Percentiles rank a stretch among this genome's conserved stretches.
Conservation (phyloP, 2,888 invertebrate species). For the Patella ulyssiponensis region DNA sequence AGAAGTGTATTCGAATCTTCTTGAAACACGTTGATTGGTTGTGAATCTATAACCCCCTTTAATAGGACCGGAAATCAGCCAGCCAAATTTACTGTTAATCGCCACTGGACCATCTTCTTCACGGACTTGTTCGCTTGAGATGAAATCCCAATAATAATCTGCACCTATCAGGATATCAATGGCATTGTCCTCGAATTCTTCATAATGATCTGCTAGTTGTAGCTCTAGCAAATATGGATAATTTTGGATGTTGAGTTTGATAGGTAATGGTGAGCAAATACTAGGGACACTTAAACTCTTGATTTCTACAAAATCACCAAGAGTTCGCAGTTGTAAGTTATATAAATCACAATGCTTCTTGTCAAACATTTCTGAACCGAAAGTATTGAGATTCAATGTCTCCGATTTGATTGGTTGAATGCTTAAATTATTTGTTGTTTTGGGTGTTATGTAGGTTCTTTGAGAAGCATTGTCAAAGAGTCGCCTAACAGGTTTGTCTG, state of each 20-base stretch:
- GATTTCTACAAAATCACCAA: neutral
- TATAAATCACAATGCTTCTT: no score
- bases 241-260: neutral
- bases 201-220: neutral
- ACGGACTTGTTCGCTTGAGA: neutral
- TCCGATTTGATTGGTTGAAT: no score
- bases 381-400: no score
- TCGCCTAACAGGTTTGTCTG: neutral
- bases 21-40: neutral
- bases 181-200: neutral
- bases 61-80: neutral
- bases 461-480: no score
- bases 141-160: conserved; percentile 1
- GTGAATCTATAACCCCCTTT: neutral
- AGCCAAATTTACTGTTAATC: neutral
- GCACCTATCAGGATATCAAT: neutral
- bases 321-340: no score
- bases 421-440: no score
- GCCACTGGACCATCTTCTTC: neutral
- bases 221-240: neutral
- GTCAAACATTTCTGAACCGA: no score
- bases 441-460: no score
- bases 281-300: neutral
- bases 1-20: neutral
- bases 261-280: neutral